phyloP scores from a whole-genome alignment of 1,140 invertebrate species.

The Calephelis nemesis region DNA sequence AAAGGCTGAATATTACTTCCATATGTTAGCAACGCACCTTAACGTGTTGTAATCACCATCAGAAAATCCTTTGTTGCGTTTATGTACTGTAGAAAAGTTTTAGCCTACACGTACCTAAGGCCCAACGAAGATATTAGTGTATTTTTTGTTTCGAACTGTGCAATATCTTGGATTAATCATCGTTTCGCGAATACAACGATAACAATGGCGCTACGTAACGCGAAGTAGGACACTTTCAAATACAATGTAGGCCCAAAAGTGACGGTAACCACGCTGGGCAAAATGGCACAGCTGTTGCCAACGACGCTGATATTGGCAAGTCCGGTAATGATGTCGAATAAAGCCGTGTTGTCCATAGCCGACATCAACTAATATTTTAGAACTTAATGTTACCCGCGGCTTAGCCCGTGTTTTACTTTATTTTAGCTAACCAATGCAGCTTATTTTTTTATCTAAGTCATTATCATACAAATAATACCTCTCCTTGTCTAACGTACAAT shows the following conservation, averaged over 20 bases:
- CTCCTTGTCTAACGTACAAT: too few relatives aligned
- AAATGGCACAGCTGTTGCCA: slow-evolving; percentile 35
- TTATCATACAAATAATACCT: too few relatives aligned
- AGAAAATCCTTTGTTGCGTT: too few relatives aligned
- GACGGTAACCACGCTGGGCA: slow-evolving; percentile 6
- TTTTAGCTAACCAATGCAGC: background rate
- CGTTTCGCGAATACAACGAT: background rate
- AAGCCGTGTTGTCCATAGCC: background rate
- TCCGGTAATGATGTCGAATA: background rate
- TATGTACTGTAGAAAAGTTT: too few relatives aligned
- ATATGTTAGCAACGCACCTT: too few relatives aligned
- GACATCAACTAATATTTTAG: background rate
- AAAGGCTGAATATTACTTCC: too few relatives aligned
- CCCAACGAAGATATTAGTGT: too few relatives aligned
- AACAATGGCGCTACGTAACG: slow-evolving; percentile 28
- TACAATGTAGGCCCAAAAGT: slow-evolving; percentile 47
- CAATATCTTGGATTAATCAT: background rate
- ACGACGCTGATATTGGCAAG: slow-evolving; percentile 2
- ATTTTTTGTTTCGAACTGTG: too few relatives aligned
- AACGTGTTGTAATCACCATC: too few relatives aligned
- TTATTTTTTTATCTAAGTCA: too few relatives aligned
- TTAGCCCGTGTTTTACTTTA: background rate
- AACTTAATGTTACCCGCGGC: background rate
- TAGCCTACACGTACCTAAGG: too few relatives aligned
- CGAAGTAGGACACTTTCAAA: slow-evolving; percentile 64